Percentiles rank a stretch among this genome's conserved stretches.
These are phyloP conservation scores for Sebastes alutus DNA, from an alignment of 2,797 vertebrate species.

Conservation along the genomic window DNA sequence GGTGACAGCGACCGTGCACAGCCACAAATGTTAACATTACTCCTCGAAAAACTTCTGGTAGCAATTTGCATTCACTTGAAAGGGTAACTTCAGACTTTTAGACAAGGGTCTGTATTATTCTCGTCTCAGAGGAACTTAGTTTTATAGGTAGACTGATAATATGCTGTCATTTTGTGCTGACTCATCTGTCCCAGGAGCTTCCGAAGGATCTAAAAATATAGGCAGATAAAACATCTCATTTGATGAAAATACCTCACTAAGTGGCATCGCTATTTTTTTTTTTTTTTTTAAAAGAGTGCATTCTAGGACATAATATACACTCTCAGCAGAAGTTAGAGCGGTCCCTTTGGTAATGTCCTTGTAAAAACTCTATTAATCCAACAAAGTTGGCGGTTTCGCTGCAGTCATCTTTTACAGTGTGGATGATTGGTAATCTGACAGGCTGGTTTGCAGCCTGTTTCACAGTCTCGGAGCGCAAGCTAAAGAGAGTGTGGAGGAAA, in stretches of 20 bases:
- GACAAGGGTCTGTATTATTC: conserved; percentile 55
- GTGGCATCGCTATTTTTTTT: conserved; percentile 7
- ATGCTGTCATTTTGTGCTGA: conserved; percentile 63
- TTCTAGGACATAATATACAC: conserved; percentile 9
- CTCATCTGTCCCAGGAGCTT: conserved; percentile 61
- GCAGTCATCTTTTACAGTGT: conserved; percentile 48
- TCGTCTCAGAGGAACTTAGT: conserved; percentile 46
- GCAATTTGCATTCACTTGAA: conserved; percentile 69
- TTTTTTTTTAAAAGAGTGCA: background rate
- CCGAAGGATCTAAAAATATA: conserved; percentile 61
- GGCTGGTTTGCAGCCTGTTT: conserved; percentile 40
- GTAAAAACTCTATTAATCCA: conserved; percentile 19
- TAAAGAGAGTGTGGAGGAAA: conserved; percentile 42
- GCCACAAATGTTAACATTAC: conserved; percentile 52
- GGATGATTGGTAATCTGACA: conserved; percentile 29
- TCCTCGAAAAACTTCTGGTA: conserved; percentile 57
- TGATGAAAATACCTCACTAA: conserved; percentile 13
- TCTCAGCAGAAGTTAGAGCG: conserved; percentile 5
- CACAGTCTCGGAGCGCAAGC: conserved; percentile 15
- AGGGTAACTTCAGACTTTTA: conserved; percentile 59
- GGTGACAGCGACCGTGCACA: conserved; percentile 49
- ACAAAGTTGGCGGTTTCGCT: conserved; percentile 13
- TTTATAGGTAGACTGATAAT: conserved; percentile 37
- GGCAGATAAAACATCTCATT: conserved; percentile 28
- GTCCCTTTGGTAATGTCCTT: conserved; percentile 22